Evolutionary conservation across 64 coral and sea anemone species (phyloP), one percentile per base, ranked within the genome.

Genomic region (Pocillopora damicornis): DNA sequence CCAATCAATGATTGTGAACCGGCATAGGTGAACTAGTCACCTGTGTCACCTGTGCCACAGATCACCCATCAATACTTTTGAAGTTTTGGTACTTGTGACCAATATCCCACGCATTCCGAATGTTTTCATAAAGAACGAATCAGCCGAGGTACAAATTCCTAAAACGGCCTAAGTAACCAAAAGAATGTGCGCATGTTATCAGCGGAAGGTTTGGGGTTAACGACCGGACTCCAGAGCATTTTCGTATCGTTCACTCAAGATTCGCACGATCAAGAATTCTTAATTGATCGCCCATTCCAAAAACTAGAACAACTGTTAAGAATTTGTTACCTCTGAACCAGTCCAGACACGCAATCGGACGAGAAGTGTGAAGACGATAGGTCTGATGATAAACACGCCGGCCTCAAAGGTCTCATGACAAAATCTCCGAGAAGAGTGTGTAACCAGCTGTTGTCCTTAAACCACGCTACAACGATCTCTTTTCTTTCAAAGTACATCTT

Each of bases 391-490:
- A 99, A 88, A 75, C 93, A 95, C 59, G 97, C 91, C 0, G 97
- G 97, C 73, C 93, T 80, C 60, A 99, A 77, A 0, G 97, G 93
- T n/a, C 97, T 88, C 37, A 95, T 87, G 51, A 90, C 90, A 64
- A 95, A 95, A 57, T 99, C 97, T 86, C 97, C 90, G 15, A 99
- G 75, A 14, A 99, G 61, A 22, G 97, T 89, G 56, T 99, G 97
- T 72, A 99, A 36, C 97, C 97, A 99, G 37, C 93, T 88, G 69
- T 94, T 95, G 63, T 99, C 93, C 77, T 99, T 99, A 63, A 99
- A 99, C 97, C 97, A 99, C 37, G 93, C 93, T 3, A 99, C 97
- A 9, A 99, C 97, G 13, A 99, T 93, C 75, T 99, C 97, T 79
- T 94, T 95, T 60, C 97, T 92, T 79, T 99, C 97, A 60, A 99